phyloP scores from a whole-genome alignment of 2,797 vertebrate genomes.

The Hippoglossus hippoglossus region DNA sequence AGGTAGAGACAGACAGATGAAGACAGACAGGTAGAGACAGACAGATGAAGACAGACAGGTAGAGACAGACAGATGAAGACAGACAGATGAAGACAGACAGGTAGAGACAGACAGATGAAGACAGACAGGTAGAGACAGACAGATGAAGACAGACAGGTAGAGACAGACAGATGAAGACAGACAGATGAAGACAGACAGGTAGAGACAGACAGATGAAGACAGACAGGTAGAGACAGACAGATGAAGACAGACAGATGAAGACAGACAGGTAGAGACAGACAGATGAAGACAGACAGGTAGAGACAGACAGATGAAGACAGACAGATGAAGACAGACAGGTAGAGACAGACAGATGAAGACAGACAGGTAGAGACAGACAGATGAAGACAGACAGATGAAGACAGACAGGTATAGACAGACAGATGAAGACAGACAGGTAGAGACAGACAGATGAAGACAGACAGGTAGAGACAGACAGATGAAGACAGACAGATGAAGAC shows the following conservation, averaged over 20 bases:
- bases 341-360: neutral
- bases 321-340: neutral
- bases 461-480: too few species aligned
- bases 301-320: neutral
- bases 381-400: too few species aligned
- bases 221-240: neutral
- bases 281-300: neutral
- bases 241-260: neutral
- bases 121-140: neutral
- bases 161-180: too few species aligned
- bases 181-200: too few species aligned
- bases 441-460: neutral
- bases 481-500: too few species aligned
- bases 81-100: neutral
- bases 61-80: neutral
- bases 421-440: neutral
- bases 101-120: neutral
- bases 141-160: neutral
- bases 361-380: neutral
- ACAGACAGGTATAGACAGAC: neutral
- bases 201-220: too few species aligned
- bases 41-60: neutral
- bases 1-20: neutral
- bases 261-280: neutral
- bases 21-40: neutral